Base-by-base conservation (phyloP, 2,888 invertebrate species). In the Argyra leucocephala region DNA sequence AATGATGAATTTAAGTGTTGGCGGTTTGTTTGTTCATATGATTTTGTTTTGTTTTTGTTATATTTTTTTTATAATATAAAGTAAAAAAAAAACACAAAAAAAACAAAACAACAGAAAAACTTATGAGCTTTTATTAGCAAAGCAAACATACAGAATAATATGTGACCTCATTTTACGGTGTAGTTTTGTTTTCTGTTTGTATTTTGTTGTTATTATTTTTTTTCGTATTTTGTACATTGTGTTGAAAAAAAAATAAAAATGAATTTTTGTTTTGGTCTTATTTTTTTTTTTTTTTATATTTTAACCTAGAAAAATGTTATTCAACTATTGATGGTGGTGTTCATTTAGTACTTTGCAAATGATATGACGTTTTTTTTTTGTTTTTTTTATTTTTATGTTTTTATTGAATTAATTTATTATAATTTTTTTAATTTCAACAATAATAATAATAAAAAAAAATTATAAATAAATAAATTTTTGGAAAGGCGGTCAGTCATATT, bases 281-380 rank as follows among this genome's bases (percentile, higher is more conserved):
- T 9, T 18, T n/a, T 48, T 48, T 48, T 48, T 18, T n/a, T 48
- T 48, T 48, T 48, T 9, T 48, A 48, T 18, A 48, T 48, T 48
- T 59, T 23, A 59, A 59, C 59, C 59, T 59, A 59, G 59, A 59
- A 59, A 59, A 59, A 59, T 59, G 59, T 59, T 59, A 59, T 59
- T 59, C 59, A 59, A 59, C 59, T 59, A 37, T 22, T 62, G 18
- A 12, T 65, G 63, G 66, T 65, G 63, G 66, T 37, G 61, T 67
- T 65, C 62, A 57, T 62, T 64, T 65, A 23, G 23, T 60, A 22
- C 24, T 21, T 48, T 62, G 48, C n/a, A 48, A 48, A 48, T 48
- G 15, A 48, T 48, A 48, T 48, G 48, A 48, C 48, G 48, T 48
- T 48, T 37, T 37, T 37, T 48, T 48, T 15, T 48, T 48, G 9